Base-by-base conservation (phyloP, 2,797 vertebrate species). In the Sebastes iracundus region DNA sequence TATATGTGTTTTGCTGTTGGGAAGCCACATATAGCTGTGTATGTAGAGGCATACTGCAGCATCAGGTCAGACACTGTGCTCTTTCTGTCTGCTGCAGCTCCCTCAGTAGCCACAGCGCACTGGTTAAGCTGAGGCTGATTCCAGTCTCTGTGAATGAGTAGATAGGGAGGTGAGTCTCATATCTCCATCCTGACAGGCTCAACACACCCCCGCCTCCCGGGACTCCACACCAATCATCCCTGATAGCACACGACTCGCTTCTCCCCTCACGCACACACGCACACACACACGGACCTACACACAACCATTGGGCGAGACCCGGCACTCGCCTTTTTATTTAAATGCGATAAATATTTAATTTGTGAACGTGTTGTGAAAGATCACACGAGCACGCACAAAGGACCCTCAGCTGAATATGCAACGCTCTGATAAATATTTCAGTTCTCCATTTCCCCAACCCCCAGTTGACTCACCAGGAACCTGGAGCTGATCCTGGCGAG, bases 291-390 rank as follows among this genome's bases (percentile, higher is more conserved):
- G 69, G 56, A 68, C 77, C 81, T 58, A 69, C 79, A 74, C 22
- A 70, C 66, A 66, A 63, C 55, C 74, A 69, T 80, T 83, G 35
- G 28, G 70, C 42, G 28, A 88, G 92, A 90, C 82, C 81, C 49
- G 53, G 82, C 81, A 66, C 88, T 94, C 52, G 81, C 82, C 93
- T 92, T 95, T 96, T 96, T 95, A 96, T 96, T 96, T 96, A 94
- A 96, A 94, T 88, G 83, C 20, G 75, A 95, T 96, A 95, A 96
- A 96, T 96, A 95, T 96, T 96, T 96, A 91, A 96, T 96, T 94
- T 93, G 92, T 70, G 72, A 96, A 95, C 90, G 93, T 95, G 95
- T 96, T 95, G 93, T 90, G 75, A 93, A 93, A 95, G 94, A 96
- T 96, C 95, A 96, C 95, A 96, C 73, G 74, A 93, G 94, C 94